phyloP scores from a whole-genome alignment of 2,113 vertebrate genomes.

The Pampusana beccarii region DNA sequence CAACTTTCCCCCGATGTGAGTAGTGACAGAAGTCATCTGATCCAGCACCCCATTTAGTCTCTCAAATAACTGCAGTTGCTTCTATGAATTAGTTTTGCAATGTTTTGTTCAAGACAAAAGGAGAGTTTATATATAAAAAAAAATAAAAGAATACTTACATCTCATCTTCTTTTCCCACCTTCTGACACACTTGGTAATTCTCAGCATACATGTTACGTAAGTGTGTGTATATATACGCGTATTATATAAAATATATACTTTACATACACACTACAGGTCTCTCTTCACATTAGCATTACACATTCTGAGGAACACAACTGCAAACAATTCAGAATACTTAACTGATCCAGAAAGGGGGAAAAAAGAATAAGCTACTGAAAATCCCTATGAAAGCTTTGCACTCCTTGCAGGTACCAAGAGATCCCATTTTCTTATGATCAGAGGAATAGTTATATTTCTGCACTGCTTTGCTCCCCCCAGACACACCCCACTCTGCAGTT shows the following conservation, averaged over 20 bases:
- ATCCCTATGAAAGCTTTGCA: conserved; percentile 20
- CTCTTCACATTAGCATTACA: background rate
- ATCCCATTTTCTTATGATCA: conserved; percentile 12
- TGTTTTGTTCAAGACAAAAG: background rate
- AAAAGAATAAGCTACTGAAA: conserved; percentile 29
- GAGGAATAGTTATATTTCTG: conserved; percentile 22
- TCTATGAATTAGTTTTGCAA: background rate
- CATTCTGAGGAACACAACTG: background rate
- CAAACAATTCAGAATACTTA: background rate
- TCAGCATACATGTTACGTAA: background rate
- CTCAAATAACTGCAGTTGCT: background rate
- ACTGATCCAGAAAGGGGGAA: background rate
- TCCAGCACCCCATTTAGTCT: background rate
- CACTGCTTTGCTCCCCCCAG: conserved; percentile 19
- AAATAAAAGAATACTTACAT: conserved; percentile 3
- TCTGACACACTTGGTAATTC: background rate
- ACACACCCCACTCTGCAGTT: conserved; percentile 9
- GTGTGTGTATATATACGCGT: conserved; percentile 5
- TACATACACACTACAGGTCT: conserved; percentile 26
- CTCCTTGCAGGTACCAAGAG: conserved; percentile 37
- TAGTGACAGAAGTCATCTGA: background rate
- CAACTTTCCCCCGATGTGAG: background rate
- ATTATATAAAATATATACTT: conserved; percentile 58
- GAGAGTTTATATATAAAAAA: background rate
- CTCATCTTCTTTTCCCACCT: background rate